Evolutionary conservation across 2,888 invertebrate genomes (phyloP), one percentile per base, ranked within the genome.

Genomic region (Drosophila basisetae): DNA sequence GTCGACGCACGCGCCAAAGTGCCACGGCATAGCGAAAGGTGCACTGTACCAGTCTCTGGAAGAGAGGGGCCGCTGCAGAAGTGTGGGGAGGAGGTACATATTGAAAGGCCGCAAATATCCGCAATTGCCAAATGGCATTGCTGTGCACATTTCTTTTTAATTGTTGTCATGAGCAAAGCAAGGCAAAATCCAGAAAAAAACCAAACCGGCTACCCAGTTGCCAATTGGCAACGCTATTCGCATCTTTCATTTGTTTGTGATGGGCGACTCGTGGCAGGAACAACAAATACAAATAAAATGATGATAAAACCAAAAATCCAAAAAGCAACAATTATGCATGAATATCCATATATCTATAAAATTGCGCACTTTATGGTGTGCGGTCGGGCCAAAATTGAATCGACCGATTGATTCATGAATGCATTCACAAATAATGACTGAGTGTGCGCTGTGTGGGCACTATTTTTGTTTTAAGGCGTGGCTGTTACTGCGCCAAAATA

Each of bases 101-200:
- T 37, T 25, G 60, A 25, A 54, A 25, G 35, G 47, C 18, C 28
- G 50, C 79, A 75, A 73, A 82, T 74, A 84, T 76, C 84, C 87
- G 82, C 83, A 78, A 80, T 80, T 75, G 73, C 73, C 80, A 84
- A 78, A 80, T 87, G 82, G 73, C 80, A 87, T 84, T 84, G 75
- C 83, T 72, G 64, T 68, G 85, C 73, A 73, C 81, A 83, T 85
- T 85, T 88, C 79, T 78, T 72, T 83, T 76, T 83, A 85, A 85
- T 80, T 85, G 85, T 83, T 81, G 85, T 71, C 79, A 31, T 66
- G 60, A 54, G 77, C 75, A 71, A 65, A 70, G 35, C 64, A 70
- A 52, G 37, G 13, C 30, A 30, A 55, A n/a, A 28, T 18, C 4
- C 28, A 31, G n/a, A 16, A 10, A 50, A 50, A 25, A 58, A 5